Conservation (phyloP, 2,113 vertebrate species). For the Nymphicus hollandicus region DNA sequence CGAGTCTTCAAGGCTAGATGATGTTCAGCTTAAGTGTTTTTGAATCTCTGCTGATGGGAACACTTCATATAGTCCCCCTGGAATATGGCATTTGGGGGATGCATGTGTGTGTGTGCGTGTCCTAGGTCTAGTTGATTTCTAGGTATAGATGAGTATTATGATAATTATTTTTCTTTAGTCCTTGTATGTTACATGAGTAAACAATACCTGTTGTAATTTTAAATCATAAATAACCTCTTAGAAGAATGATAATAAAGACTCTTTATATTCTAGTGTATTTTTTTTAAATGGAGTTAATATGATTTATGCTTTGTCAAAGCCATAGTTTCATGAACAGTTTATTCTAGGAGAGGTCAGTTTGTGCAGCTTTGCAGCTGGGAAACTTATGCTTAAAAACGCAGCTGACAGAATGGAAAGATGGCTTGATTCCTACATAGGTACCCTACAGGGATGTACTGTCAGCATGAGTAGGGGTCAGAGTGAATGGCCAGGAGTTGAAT, state of each 20-base stretch:
- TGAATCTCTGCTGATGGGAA: not conserved
- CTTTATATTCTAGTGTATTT: not conserved
- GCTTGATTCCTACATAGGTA: not conserved
- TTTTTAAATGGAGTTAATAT: not conserved
- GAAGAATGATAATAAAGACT: not conserved
- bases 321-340: not conserved
- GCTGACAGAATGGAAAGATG: not conserved
- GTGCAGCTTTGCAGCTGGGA: not conserved
- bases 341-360: not conserved
- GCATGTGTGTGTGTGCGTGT: not conserved
- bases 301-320: not conserved
- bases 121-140: not conserved
- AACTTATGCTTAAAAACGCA: not conserved
- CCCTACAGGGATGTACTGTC: not conserved
- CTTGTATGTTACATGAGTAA: not conserved
- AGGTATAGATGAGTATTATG: not conserved
- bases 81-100: not conserved
- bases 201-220: not conserved
- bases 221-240: not conserved
- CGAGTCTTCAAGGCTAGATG: not conserved
- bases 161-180: not conserved
- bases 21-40: not conserved
- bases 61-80: not conserved
- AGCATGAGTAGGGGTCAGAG: not conserved
- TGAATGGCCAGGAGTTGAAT: not conserved